phyloP scores from a whole-genome alignment of 2,113 vertebrate genomes.

The Hydropotes inermis region DNA sequence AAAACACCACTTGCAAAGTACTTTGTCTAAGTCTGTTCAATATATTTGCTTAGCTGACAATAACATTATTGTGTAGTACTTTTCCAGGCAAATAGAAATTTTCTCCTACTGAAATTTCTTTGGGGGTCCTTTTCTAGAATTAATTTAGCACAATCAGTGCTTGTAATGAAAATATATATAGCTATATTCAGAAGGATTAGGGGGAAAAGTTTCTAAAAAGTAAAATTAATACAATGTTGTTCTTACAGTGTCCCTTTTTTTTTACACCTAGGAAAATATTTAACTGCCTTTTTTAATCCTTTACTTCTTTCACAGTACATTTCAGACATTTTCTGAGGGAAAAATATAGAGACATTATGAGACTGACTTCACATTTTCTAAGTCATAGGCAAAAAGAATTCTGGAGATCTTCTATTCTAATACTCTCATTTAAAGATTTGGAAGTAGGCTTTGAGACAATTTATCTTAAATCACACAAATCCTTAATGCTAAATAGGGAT shows the following conservation, averaged over 20 bases:
- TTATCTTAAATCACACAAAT: background rate
- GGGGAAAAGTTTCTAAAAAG: background rate
- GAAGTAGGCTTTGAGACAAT: background rate
- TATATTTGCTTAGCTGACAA: conserved; percentile 16
- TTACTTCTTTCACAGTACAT: background rate
- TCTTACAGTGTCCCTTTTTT: background rate
- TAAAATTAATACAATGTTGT: background rate
- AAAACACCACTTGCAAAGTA: background rate
- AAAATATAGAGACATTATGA: background rate
- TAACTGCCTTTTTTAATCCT: background rate
- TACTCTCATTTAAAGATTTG: background rate
- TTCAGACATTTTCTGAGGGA: background rate
- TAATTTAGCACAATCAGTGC: background rate
- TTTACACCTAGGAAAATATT: background rate
- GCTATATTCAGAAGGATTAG: background rate
- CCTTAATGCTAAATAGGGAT: background rate
- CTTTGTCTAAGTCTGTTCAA: background rate
- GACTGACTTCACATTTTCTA: background rate
- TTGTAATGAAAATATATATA: background rate
- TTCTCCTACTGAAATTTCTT: conserved; percentile 1
- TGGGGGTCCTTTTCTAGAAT: background rate
- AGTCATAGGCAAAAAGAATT: background rate
- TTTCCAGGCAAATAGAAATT: conserved; percentile 9
- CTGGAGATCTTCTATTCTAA: background rate
- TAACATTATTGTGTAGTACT: background rate